Evolutionary conservation across 2,888 invertebrate genomes (phyloP), one percentile per base, ranked within the genome.

Genomic region (Oxyteleia sp.): DNA sequence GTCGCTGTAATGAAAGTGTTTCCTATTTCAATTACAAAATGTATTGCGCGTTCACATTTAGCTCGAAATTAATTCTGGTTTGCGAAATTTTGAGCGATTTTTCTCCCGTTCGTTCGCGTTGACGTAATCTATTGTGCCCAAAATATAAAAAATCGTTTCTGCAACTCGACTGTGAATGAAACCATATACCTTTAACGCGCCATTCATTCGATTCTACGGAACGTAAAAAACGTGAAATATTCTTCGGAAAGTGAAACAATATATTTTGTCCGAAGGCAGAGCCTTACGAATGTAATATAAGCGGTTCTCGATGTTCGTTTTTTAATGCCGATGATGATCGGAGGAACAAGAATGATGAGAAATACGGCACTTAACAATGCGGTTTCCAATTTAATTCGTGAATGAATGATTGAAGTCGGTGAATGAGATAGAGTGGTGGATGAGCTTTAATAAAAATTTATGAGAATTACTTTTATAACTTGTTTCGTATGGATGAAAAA

Each of bases 161-260:
- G 32, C 32, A 63, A 63, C 10, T 18, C 29, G 15, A 32, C 63
- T 47, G 47, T 47, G 63, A 63, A 63, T 47, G 63, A 63, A 47
- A 32, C 63, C 29, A 63, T 63, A 18, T 32, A 63, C 63, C 32
- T 63, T 63, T 47, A 47, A 47, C 32, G 63, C 18, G 13, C 10
- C 43, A 43, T 59, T 59, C 59, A 59, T 59, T 59, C 43, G 15
- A 59, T 59, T 59, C 15, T 11, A 23, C 4, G 13, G 4, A 7
- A 10, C 2, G 16, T 1, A 53, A 35, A 53, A 53, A 32, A 20
- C 15, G 2, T 43, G 8, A 43, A 38, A 38, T 38, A 38, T 38
- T 38, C n/a, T 4, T 38, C 11, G 38, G n/a, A 38, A 11, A 38
- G n/a, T n/a, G n/a, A n/a, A 38, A 38, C 11, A 38, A 38, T 10